phyloP scores from a whole-genome alignment of 2,113 vertebrate genomes.

The Indicator maculatus region DNA sequence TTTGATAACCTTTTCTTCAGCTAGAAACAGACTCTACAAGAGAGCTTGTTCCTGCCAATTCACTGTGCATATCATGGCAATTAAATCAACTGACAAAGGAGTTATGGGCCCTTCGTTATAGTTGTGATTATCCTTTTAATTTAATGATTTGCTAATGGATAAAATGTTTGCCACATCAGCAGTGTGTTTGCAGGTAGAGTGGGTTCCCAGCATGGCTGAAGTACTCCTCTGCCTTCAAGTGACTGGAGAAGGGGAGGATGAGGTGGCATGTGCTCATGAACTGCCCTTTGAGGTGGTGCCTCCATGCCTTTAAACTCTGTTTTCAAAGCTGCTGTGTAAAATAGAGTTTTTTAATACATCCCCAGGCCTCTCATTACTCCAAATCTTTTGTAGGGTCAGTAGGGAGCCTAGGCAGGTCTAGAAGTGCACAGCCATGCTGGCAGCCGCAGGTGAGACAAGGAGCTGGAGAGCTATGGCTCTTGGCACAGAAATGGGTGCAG shows the following conservation, averaged over 20 bases:
- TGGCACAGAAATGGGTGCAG: background rate
- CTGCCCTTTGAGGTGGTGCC: background rate
- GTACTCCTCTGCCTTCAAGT: background rate
- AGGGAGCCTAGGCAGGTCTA: background rate
- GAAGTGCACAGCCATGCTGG: background rate
- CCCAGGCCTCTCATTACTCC: background rate
- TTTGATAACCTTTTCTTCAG: background rate
- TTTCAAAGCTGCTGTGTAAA: background rate
- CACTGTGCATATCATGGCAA: background rate
- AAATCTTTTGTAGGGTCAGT: background rate
- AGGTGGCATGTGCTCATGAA: background rate
- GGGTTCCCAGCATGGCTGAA: background rate
- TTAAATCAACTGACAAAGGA: background rate
- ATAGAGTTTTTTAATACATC: background rate
- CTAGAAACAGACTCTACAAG: background rate
- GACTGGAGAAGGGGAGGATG: background rate
- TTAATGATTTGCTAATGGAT: background rate
- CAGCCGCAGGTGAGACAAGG: rapidly evolving
- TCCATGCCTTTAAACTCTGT: background rate
- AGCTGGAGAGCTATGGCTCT: rapidly evolving
- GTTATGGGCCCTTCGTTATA: background rate
- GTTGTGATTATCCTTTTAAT: background rate
- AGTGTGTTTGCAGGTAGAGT: background rate
- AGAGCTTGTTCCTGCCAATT: background rate
- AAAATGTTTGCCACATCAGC: rapidly evolving